Base-by-base conservation (phyloP, 2,888 invertebrate species). In the Folsomia manolachei region DNA sequence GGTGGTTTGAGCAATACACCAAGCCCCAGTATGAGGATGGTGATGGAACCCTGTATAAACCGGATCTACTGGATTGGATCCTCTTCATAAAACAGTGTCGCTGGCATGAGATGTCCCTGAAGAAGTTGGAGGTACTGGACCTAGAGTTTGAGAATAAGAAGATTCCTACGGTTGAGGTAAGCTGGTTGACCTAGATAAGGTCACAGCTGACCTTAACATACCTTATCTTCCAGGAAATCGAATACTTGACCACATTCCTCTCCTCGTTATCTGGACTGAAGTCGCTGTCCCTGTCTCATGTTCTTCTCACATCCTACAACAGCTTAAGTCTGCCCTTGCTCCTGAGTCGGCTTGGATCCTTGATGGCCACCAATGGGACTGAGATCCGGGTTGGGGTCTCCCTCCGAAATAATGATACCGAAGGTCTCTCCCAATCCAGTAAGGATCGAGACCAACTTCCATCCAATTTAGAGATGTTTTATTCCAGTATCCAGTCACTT, bases 31-130 rank as follows among this genome's bases (percentile, higher is more conserved):
- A 66, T n/a, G 60, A 71, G 1, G 65, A 71, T 39, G 19, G n/a
- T 1, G 61, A 24, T n/a, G 66, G 56, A 2, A 60, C 53, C 52
- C 0, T 56, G 9, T 71, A 71, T 19, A 71, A 71, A 27, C 71
- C 71, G 11, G 71, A 71, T 11, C 11, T 71, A n/a, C 56, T 56
- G 1, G 65, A 71, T 19, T 66, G 65, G 27, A 60, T 71, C 14
- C 14, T 53, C 24, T 71, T 64, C 25, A 18, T 66, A 14, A 61
- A 71, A 19, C 51, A 56, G n/a, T 27, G 27, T 27, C 56, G 61
- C 0, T 71, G 71, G 71, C 2, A 51, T 9, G 51, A 39, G 23
- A 24, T 56, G 7, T 21, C 19, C 19, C 21, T 66, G 11, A 1
- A 19, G 7, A 21, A 19, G 23, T 24, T 66, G 21, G 27, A 25